Evolutionary conservation across 1,140 invertebrate species (phyloP).

Genomic region (Pseudomyrmex dendroicus): DNA sequence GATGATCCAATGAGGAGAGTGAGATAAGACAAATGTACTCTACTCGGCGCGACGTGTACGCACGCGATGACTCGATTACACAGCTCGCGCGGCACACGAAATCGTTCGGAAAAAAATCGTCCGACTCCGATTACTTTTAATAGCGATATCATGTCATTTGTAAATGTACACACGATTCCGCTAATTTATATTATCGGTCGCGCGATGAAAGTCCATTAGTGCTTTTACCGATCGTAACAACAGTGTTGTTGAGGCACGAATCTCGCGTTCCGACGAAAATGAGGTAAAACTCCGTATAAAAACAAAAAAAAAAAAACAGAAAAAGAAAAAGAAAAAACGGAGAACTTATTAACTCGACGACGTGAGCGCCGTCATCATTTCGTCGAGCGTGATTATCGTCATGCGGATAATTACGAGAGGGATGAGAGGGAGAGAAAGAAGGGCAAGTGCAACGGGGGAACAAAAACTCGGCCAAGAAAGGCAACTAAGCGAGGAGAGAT

Average conservation of each 20-base stretch:
- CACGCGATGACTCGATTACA: too few relatives aligned
- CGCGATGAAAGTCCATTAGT: too few relatives aligned
- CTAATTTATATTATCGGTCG: too few relatives aligned
- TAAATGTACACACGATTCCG: not conserved
- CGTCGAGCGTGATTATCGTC: slow-evolving; percentile 53
- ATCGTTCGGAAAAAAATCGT: too few relatives aligned
- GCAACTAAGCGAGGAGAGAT: slow-evolving; percentile 50
- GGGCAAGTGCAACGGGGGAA: slow-evolving; percentile 26
- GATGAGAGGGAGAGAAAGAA: not conserved
- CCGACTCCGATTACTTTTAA: not conserved
- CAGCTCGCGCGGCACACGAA: too few relatives aligned
- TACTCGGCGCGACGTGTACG: not conserved
- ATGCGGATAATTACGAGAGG: slow-evolving; percentile 54
- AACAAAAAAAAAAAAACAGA: too few relatives aligned
- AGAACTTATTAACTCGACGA: slow-evolving; percentile 29
- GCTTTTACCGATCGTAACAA: too few relatives aligned
- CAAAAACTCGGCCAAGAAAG: slow-evolving; percentile 49
- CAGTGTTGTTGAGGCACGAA: too few relatives aligned
- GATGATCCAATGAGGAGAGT: not conserved
- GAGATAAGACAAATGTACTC: not conserved
- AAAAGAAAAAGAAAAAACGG: too few relatives aligned
- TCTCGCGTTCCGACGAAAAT: too few relatives aligned
- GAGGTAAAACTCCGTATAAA: too few relatives aligned
- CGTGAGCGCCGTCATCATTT: slow-evolving; percentile 13
- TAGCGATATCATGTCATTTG: not conserved